These are phyloP conservation scores for Dromococcyx pavoninus DNA, from an alignment of 2,797 vertebrate species.

Conservation along the genomic window DNA sequence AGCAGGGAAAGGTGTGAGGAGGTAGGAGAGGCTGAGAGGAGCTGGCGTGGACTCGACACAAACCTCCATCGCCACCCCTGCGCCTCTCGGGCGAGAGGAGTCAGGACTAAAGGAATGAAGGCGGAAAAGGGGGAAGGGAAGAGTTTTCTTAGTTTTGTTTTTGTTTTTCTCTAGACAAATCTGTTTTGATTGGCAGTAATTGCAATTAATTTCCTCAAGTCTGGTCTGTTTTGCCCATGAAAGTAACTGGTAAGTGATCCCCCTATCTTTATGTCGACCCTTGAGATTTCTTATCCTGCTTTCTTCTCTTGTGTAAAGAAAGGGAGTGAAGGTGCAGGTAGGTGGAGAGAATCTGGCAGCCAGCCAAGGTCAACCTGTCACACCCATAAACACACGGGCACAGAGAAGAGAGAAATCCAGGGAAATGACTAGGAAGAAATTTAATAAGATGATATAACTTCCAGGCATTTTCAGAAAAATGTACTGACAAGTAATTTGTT, in stretches of 20 bases:
- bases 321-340: neutral
- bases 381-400: neutral
- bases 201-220: neutral
- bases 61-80: too few relatives aligned
- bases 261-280: neutral
- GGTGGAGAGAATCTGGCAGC: neutral
- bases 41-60: too few relatives aligned
- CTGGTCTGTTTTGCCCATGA: neutral
- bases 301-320: neutral
- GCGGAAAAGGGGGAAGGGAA: neutral
- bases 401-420: accelerated
- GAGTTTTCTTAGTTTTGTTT: neutral
- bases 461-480: neutral
- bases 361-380: neutral
- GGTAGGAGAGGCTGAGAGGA: too few relatives aligned
- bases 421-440: neutral
- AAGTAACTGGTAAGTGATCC: neutral
- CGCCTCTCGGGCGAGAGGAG: too few relatives aligned
- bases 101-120: neutral
- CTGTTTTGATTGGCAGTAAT: neutral
- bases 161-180: neutral
- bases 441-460: neutral
- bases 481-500: neutral
- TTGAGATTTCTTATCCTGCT: neutral
- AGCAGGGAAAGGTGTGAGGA: too few relatives aligned